Conservation (phyloP, 2,797 vertebrate genomes). For the Columba guinea region DNA sequence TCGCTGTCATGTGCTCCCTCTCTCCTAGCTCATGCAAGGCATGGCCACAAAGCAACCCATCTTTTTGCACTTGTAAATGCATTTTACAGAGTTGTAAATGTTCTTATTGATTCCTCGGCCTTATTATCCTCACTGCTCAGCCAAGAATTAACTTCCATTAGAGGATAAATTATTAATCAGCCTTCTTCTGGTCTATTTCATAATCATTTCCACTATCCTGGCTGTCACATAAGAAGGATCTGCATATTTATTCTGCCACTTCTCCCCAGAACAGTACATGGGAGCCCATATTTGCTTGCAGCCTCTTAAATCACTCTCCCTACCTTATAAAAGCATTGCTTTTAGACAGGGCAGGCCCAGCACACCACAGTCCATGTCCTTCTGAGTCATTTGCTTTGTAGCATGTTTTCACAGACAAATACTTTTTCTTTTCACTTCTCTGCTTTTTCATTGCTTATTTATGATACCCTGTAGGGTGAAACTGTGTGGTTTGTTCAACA, state of each 20-base stretch:
- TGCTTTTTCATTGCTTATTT: slow-evolving; percentile 64
- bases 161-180: slow-evolving; percentile 74
- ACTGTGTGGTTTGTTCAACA: slow-evolving; percentile 63
- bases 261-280: slow-evolving; percentile 48
- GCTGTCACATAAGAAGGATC: slow-evolving; percentile 69
- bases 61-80: slow-evolving; percentile 56
- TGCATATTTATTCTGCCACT: slow-evolving; percentile 67
- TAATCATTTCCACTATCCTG: slow-evolving; percentile 53
- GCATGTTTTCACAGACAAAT: slow-evolving; percentile 39
- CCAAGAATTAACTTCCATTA: slow-evolving; percentile 65
- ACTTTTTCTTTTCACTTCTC: slow-evolving; percentile 42
- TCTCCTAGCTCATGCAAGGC: neutral
- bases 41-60: slow-evolving; percentile 52
- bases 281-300: slow-evolving; percentile 43
- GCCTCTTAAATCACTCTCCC: slow-evolving; percentile 46
- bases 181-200: slow-evolving; percentile 57
- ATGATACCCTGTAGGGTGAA: slow-evolving; percentile 61
- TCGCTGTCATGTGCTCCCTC: neutral
- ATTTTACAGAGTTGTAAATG: slow-evolving; percentile 71
- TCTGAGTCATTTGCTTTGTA: slow-evolving; percentile 47
- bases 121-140: slow-evolving; percentile 58
- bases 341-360: neutral
- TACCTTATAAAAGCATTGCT: neutral
- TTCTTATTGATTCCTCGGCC: slow-evolving; percentile 64
- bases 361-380: neutral